Percentiles rank a stretch among this genome's conserved stretches.
Evolutionary conservation across 2,113 vertebrate genomes (phyloP).

Genomic region (Lagopus muta): DNA sequence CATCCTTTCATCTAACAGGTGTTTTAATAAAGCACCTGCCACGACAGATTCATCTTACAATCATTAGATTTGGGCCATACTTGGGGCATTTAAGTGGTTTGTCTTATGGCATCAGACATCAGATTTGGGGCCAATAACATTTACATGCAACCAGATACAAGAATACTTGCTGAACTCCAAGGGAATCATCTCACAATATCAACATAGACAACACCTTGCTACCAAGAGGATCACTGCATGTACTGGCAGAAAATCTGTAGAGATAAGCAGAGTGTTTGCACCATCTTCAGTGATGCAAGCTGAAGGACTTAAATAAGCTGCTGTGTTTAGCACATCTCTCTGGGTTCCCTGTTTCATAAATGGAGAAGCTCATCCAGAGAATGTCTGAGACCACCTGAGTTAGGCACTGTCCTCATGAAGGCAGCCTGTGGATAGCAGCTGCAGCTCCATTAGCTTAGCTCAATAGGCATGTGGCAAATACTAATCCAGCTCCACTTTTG

Average conservation of each 20-base stretch:
- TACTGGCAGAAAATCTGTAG: not conserved
- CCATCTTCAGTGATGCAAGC: no score
- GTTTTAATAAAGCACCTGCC: not conserved
- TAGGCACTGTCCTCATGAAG: not conserved
- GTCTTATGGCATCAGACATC: not conserved
- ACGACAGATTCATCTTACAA: not conserved
- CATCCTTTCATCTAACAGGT: not conserved
- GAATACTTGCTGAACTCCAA: not conserved
- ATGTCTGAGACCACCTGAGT: not conserved
- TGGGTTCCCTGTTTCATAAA: not conserved
- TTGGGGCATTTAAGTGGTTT: not conserved
- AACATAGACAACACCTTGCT: not conserved
- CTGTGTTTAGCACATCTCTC: not conserved
- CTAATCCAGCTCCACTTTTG: not conserved
- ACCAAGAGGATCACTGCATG: accelerated
- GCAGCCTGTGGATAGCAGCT: not conserved
- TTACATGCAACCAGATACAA: not conserved
- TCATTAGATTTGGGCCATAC: not conserved
- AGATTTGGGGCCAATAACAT: not conserved
- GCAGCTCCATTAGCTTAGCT: not conserved
- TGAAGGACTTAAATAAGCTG: not conserved
- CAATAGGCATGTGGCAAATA: not conserved
- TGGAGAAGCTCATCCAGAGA: not conserved
- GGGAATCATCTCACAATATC: not conserved
- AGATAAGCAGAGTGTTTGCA: not conserved